Conservation (phyloP, 2,113 vertebrate genomes). For the Spea multiplicata region DNA sequence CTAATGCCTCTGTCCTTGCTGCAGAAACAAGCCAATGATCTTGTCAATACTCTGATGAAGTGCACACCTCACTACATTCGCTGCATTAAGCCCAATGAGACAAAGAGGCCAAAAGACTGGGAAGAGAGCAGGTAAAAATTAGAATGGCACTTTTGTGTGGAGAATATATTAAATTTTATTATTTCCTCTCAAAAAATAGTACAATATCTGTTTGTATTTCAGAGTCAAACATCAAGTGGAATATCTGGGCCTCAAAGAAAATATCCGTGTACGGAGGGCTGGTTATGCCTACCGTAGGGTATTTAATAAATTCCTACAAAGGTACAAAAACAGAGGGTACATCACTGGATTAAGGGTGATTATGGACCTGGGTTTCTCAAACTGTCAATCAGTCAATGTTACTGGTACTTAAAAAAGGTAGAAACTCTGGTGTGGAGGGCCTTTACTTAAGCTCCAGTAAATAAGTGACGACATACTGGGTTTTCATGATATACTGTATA, state of each 20-base stretch:
- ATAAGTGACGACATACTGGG: no score
- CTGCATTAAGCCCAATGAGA: slow-evolving; percentile 97
- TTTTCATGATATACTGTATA: no score
- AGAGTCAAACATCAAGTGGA: slow-evolving; percentile 94
- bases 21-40: slow-evolving; percentile 94
- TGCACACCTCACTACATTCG: slow-evolving; percentile 97
- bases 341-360: no score
- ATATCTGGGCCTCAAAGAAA: slow-evolving; percentile 90
- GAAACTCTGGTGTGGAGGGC: no score
- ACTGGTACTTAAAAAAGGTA: no score
- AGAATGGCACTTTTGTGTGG: background rate
- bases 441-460: no score
- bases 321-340: slow-evolving; percentile 62
- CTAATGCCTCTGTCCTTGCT: background rate
- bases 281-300: slow-evolving; percentile 89
- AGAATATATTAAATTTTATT: background rate
- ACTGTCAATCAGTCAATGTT: no score
- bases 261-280: slow-evolving; percentile 87
- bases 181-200: background rate
- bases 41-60: slow-evolving; percentile 91
- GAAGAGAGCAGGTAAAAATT: slow-evolving; percentile 87
- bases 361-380: no score
- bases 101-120: slow-evolving; percentile 91
- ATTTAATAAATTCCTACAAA: slow-evolving; percentile 89
- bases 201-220: background rate